A percentile compares a stretch with the other conserved stretches of the same genome.
phyloP scores from a whole-genome alignment of 2,113 vertebrate species.

The Catharus minimus region DNA sequence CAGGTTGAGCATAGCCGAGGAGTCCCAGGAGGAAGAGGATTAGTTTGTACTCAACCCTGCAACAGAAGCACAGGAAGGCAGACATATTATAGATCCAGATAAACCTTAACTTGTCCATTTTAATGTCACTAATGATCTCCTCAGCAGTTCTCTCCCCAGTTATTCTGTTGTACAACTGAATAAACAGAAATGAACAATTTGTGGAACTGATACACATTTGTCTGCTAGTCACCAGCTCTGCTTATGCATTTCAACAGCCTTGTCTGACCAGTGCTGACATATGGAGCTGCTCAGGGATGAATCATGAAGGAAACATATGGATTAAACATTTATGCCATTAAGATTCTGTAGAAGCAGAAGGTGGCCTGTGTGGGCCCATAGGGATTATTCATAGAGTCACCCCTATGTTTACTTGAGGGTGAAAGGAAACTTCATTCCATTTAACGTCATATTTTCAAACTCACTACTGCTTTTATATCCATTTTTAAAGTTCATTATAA shows the following conservation, averaged over 20 bases:
- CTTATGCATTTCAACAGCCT: not conserved
- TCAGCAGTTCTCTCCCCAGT: not conserved
- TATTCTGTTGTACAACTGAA: not conserved
- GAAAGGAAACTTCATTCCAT: not conserved
- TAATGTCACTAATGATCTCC: not conserved
- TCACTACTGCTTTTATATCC: not conserved
- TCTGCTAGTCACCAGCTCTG: not conserved
- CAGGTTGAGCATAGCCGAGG: not conserved
- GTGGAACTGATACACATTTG: not conserved
- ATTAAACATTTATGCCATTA: constrained; percentile 29
- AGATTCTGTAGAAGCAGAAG: constrained; percentile 16
- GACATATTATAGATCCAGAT: fast-evolving
- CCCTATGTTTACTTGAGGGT: not conserved
- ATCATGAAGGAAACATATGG: constrained; percentile 37
- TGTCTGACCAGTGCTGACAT: not conserved
- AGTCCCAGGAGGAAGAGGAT: not conserved
- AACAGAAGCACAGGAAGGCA: not conserved
- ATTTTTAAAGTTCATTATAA: not conserved
- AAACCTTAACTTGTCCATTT: not conserved
- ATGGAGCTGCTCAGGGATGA: constrained; percentile 20
- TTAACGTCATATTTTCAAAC: not conserved
- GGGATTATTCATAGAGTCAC: constrained; percentile 26
- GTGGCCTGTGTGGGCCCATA: constrained; percentile 10
- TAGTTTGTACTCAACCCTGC: not conserved
- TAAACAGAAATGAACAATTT: not conserved